Percentiles rank a stretch among this genome's conserved stretches.
phyloP scores from a whole-genome alignment of 2,888 invertebrate genomes.

The Ditula angustiorana region DNA sequence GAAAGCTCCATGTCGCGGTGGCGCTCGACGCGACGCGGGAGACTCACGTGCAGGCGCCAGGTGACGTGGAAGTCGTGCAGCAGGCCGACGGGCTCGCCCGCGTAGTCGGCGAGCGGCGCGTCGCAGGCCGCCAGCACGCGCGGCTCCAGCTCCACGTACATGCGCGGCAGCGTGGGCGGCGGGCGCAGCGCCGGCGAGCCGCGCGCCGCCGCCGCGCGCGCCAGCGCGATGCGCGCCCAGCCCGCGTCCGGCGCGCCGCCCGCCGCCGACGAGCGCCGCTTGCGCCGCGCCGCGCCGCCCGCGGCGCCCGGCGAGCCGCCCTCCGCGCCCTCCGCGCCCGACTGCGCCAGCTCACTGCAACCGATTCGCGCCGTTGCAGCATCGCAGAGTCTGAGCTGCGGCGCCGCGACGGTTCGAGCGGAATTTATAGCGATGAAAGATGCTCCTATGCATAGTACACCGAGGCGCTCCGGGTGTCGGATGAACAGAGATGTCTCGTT shows the following conservation, averaged over 20 bases:
- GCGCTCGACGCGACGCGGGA: too few relatives aligned
- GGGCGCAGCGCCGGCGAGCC: constrained; percentile 56
- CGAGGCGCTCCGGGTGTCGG: too few relatives aligned
- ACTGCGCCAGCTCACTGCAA: constrained; percentile 27
- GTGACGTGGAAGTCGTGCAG: constrained; percentile 69
- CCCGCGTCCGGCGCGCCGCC: constrained; percentile 39
- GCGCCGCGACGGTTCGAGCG: too few relatives aligned
- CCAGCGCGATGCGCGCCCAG: constrained; percentile 53
- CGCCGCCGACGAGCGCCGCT: constrained; percentile 42
- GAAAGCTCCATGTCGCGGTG: too few relatives aligned
- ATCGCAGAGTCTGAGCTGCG: neutral
- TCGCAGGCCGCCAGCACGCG: constrained; percentile 58
- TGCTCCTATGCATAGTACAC: too few relatives aligned
- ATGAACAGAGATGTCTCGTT: too few relatives aligned
- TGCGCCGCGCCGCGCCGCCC: constrained; percentile 39
- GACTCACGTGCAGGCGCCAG: constrained; percentile 63
- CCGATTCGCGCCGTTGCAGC: constrained; percentile 38
- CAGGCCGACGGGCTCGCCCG: constrained; percentile 67
- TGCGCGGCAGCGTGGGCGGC: constrained; percentile 75
- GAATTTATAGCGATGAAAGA: too few relatives aligned
- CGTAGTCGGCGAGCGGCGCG: constrained; percentile 65
- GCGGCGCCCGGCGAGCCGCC: constrained; percentile 33
- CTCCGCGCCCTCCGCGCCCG: constrained; percentile 5
- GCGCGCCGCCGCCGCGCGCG: constrained; percentile 43
- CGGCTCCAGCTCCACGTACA: constrained; percentile 75